phyloP scores from a whole-genome alignment of 1,140 invertebrate species.

The Solenopsis fugax region DNA sequence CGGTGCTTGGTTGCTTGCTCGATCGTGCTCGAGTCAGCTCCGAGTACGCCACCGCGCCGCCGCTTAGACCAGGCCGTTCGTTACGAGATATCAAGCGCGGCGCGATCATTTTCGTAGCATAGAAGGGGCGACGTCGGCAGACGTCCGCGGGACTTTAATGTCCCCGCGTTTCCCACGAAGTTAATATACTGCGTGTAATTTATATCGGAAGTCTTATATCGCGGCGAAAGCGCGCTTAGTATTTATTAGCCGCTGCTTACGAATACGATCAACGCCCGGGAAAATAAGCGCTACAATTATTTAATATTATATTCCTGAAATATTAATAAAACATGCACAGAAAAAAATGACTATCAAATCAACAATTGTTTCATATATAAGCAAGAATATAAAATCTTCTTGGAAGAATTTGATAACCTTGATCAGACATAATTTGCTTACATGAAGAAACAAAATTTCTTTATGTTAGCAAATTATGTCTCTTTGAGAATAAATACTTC shows the following conservation, averaged over 20 bases:
- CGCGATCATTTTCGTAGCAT: slow-evolving; percentile 29
- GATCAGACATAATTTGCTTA: no score
- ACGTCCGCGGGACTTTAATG: slow-evolving; percentile 38
- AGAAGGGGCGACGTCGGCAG: slow-evolving; percentile 14
- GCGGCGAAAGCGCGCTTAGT: slow-evolving; percentile 15
- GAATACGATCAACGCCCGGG: neutral
- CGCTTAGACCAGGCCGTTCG: neutral
- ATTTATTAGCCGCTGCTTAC: neutral
- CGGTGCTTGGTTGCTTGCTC: neutral
- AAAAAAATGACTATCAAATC: no score
- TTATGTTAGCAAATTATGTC: no score
- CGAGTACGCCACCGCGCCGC: neutral
- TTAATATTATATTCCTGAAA: no score
- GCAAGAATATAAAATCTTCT: no score
- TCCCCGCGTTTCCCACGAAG: slow-evolving; percentile 27
- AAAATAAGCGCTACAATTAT: neutral
- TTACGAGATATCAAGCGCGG: slow-evolving; percentile 31
- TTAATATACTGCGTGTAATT: slow-evolving; percentile 24
- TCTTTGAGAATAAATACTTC: no score
- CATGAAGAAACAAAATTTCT: no score
- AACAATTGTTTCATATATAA: no score
- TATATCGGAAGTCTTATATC: slow-evolving; percentile 28
- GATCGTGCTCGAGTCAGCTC: neutral
- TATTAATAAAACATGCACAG: no score
- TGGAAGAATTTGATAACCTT: no score